Conservation (phyloP, 2,797 vertebrate species). For the Columba guinea region DNA sequence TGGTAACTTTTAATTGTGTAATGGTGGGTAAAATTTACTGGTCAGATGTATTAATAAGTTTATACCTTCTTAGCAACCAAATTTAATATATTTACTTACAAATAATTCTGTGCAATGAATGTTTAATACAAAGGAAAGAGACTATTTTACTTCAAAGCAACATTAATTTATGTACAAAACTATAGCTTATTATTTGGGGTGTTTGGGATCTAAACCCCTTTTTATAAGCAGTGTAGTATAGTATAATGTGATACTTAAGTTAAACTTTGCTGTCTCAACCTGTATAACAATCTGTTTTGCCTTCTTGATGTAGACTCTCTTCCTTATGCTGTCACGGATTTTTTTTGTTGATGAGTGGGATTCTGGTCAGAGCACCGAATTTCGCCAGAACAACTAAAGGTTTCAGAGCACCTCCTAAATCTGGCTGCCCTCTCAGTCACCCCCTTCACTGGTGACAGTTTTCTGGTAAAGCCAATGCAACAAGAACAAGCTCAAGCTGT, state of each 20-base stretch:
- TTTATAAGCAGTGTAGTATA: constrained; percentile 54
- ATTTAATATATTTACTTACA: constrained; percentile 74
- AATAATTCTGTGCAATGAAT: constrained; percentile 64
- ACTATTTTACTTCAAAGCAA: constrained; percentile 67
- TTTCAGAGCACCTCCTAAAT: background rate
- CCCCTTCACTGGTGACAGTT: background rate
- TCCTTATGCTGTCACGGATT: constrained; percentile 5
- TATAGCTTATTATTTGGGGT: constrained; percentile 43
- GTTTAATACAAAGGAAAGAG: constrained; percentile 64
- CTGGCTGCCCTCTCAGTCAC: background rate
- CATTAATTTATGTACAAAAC: constrained; percentile 67
- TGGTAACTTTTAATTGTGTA: constrained; percentile 7
- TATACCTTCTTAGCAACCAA: constrained; percentile 69
- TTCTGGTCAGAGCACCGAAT: background rate
- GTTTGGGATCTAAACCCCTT: constrained; percentile 39
- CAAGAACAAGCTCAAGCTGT: background rate
- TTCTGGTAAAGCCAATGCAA: background rate
- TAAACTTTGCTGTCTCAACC: constrained; percentile 38
- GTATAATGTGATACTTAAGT: constrained; percentile 35
- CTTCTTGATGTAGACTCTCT: constrained; percentile 18
- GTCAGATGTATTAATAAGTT: constrained; percentile 56
- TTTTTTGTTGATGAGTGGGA: background rate
- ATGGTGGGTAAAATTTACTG: constrained; percentile 42
- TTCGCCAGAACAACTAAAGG: background rate
- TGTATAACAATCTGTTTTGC: constrained; percentile 24